A percentile compares a stretch with the other conserved stretches of the same genome.
These are phyloP conservation scores for Crotophaga sulcirostris DNA, from an alignment of 2,113 vertebrate species.

Conservation along the genomic window DNA sequence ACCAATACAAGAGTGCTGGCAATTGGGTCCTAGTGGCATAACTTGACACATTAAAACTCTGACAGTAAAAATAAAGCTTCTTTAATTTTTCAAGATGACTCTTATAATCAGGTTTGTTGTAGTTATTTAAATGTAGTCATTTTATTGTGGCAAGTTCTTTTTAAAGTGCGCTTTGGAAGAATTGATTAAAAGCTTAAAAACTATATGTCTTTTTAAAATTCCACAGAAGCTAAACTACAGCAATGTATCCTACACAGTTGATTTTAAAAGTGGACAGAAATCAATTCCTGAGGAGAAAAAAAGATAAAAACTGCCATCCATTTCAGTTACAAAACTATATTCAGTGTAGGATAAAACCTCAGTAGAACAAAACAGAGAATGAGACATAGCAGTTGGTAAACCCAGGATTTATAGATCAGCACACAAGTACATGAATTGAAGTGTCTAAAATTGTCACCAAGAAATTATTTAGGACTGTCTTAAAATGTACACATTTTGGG, in stretches of 20 bases:
- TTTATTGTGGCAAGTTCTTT: not conserved
- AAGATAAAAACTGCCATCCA: not conserved
- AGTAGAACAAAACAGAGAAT: not conserved
- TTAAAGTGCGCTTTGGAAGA: not conserved
- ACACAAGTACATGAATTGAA: not conserved
- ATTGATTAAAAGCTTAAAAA: not conserved
- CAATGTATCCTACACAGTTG: not conserved
- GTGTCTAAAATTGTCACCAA: not conserved
- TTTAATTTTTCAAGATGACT: too few relatives aligned
- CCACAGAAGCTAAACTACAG: not conserved
- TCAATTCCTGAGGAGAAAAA: constrained; percentile 1
- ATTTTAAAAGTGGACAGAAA: not conserved
- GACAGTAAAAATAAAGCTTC: too few relatives aligned
- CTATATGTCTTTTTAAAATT: not conserved
- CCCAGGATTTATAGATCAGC: not conserved
- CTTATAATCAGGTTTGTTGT: too few relatives aligned
- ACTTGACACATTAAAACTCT: accelerated
- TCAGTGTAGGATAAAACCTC: not conserved
- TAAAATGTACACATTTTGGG: not conserved
- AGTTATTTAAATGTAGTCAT: not conserved
- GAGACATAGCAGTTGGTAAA: not conserved
- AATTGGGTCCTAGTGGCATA: not conserved
- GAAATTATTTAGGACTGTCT: not conserved
- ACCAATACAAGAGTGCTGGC: not conserved
- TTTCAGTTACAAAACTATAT: not conserved